Percentiles rank a stretch among this genome's conserved stretches.
These are phyloP conservation scores for Mormyrus lacerda DNA, from an alignment of 2,113 vertebrate genomes.

Conservation along the genomic window DNA sequence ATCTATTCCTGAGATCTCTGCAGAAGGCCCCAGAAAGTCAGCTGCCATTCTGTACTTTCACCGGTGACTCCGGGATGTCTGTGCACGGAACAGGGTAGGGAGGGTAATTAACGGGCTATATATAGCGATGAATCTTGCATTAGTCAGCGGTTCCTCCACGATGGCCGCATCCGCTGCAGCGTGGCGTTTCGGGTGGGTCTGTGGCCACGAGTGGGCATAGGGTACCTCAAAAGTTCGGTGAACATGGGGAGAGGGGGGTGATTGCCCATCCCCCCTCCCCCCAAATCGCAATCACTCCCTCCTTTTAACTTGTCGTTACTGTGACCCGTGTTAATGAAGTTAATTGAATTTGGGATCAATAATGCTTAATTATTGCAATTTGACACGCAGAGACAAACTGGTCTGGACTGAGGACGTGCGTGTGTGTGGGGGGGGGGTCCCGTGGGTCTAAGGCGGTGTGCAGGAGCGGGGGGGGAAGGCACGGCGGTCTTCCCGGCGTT, in stretches of 20 bases:
- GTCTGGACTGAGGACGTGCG: conserved; percentile 62
- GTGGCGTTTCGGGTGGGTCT: conserved; percentile 12
- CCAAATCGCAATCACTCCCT: conserved; percentile 17
- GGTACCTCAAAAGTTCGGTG: conserved; percentile 35
- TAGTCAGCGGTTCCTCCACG: conserved; percentile 43
- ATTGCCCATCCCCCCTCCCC: conserved; percentile 27
- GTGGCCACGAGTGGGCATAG: conserved; percentile 36
- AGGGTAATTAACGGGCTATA: conserved; percentile 47
- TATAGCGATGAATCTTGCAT: conserved; percentile 43
- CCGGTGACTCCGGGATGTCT: not conserved
- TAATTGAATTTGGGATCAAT: conserved; percentile 99
- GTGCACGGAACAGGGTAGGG: not conserved
- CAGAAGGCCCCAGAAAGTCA: not conserved
- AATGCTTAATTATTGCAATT: conserved; percentile 99
- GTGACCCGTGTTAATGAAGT: conserved; percentile 90
- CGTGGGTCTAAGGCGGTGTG: conserved; percentile 33
- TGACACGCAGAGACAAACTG: conserved; percentile 93
- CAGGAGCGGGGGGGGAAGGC: conserved; percentile 27
- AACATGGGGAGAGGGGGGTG: conserved; percentile 29
- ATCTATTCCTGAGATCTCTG: not conserved
- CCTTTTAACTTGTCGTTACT: conserved; percentile 47
- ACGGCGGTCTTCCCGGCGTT: conserved; percentile 57
- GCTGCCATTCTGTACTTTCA: not conserved
- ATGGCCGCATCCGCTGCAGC: conserved; percentile 22
- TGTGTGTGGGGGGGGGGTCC: conserved; percentile 36